These are phyloP conservation scores for Pomatorhinus ruficollis DNA, from an alignment of 2,113 vertebrate species.

Conservation along the genomic window DNA sequence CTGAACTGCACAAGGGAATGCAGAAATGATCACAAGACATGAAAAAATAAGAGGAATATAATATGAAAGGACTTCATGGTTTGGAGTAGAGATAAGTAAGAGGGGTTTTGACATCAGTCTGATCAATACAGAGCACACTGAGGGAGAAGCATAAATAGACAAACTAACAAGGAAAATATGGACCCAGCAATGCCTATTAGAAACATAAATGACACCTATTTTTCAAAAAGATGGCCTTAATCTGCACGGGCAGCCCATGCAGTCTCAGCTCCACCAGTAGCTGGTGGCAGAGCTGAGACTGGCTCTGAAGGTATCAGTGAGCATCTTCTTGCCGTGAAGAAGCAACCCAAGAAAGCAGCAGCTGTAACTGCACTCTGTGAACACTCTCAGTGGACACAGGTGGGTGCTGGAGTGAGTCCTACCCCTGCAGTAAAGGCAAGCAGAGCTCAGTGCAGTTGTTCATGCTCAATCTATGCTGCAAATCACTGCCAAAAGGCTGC, in stretches of 20 bases:
- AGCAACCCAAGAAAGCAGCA: neutral
- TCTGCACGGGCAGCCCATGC: neutral
- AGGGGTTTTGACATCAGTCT: neutral
- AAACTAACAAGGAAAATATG: neutral
- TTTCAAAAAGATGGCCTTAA: neutral
- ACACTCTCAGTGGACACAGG: fast-evolving
- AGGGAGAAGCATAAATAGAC: neutral
- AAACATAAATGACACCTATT: neutral
- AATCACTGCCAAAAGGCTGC: constrained; percentile 2
- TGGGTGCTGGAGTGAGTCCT: neutral
- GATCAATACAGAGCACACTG: neutral
- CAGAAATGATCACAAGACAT: neutral
- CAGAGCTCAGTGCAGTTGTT: neutral
- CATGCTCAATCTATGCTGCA: fast-evolving
- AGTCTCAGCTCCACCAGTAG: neutral
- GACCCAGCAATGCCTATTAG: neutral
- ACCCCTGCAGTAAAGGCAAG: neutral
- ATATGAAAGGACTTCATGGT: neutral
- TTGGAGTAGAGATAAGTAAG: neutral
- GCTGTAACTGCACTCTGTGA: neutral
- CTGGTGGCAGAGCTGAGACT: neutral
- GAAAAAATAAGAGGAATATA: neutral
- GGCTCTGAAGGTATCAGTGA: neutral
- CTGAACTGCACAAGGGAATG: neutral
- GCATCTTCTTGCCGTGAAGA: neutral